These are phyloP conservation scores for Eptatretus burgeri DNA, from an alignment of 2,113 vertebrate species.

Conservation along the genomic window DNA sequence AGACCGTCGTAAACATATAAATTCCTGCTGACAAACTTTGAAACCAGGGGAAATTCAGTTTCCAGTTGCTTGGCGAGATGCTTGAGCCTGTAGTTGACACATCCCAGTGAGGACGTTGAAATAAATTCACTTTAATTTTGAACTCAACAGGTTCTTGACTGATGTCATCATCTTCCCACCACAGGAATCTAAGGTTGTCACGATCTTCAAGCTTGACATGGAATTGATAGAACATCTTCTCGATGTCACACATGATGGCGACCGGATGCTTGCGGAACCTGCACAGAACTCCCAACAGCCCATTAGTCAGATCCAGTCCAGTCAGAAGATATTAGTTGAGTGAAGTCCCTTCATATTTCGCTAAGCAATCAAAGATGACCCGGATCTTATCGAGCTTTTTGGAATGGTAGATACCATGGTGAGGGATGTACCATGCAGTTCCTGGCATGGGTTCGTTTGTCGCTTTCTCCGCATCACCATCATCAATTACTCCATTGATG, in stretches of 20 bases:
- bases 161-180: slow-evolving; percentile 9
- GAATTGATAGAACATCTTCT: slow-evolving; percentile 10
- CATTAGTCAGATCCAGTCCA: slow-evolving; percentile 11
- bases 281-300: slow-evolving; percentile 7
- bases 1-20: slow-evolving; percentile 8
- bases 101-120: slow-evolving; percentile 9
- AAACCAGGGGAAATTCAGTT: not conserved
- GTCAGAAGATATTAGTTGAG: slow-evolving; percentile 10
- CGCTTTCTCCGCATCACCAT: no score
- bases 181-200: slow-evolving; percentile 9
- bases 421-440: slow-evolving; percentile 10
- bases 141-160: slow-evolving; percentile 4
- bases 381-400: slow-evolving; percentile 7
- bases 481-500: no score
- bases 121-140: not conserved
- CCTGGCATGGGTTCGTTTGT: slow-evolving; percentile 16
- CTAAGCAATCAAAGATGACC: not conserved
- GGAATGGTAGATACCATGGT: slow-evolving; percentile 9
- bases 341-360: slow-evolving; percentile 7
- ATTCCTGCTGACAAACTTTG: not conserved
- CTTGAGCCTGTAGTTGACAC: slow-evolving; percentile 9
- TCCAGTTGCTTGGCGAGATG: slow-evolving; percentile 7
- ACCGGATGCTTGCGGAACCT: slow-evolving; percentile 9
- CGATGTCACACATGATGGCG: slow-evolving; percentile 8
- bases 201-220: not conserved